Evolutionary conservation across 2,888 invertebrate species (phyloP).

Genomic region (Holacanthella duospinosa): DNA sequence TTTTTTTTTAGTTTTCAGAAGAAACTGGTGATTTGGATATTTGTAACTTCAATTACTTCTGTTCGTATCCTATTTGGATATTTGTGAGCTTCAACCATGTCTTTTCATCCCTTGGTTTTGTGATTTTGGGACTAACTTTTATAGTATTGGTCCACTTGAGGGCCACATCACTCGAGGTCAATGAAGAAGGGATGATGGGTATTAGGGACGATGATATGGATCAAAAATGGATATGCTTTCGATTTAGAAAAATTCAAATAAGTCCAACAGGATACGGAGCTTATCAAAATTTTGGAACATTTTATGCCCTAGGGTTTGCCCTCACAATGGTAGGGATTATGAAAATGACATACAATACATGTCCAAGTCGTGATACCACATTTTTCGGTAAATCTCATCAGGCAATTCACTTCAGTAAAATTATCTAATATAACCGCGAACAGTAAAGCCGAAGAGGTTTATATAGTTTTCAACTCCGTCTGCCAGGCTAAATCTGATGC

Average conservation of each 20-base stretch:
- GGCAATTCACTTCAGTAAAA: no score
- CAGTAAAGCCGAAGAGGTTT: no score
- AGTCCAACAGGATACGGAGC: background rate
- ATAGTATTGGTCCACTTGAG: background rate
- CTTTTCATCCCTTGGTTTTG: background rate
- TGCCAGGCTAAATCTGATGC: no score
- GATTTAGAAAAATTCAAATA: background rate
- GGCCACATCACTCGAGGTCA: background rate
- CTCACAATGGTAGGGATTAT: background rate
- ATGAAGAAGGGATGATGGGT: background rate
- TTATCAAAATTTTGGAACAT: constrained; percentile 2
- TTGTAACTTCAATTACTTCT: background rate
- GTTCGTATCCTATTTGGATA: background rate
- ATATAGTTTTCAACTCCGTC: no score
- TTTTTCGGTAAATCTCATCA: background rate
- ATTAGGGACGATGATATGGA: background rate
- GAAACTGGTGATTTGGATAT: background rate
- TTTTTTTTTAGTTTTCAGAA: background rate
- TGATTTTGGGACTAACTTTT: background rate
- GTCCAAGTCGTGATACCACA: background rate
- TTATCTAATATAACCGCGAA: no score
- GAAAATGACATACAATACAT: background rate
- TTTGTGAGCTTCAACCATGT: background rate
- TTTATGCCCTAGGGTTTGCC: background rate
- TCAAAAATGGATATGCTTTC: background rate